Percentiles rank a stretch among this genome's conserved stretches.
Evolutionary conservation across 2,888 invertebrate genomes (phyloP).

Genomic region (Urechis unicinctus): DNA sequence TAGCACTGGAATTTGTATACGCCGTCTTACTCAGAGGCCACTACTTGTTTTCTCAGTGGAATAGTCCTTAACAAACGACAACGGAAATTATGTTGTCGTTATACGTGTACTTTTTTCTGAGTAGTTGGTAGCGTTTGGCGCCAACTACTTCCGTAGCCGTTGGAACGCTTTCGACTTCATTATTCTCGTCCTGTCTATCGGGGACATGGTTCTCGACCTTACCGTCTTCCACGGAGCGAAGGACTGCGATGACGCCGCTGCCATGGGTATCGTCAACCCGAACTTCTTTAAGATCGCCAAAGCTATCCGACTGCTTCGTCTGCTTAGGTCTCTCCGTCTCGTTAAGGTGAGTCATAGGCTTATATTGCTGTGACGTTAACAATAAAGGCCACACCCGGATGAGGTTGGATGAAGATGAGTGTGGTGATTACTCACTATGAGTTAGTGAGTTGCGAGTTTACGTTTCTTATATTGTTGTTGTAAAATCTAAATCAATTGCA

Average conservation of each 20-base stretch:
- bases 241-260: neutral
- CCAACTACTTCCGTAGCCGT: constrained; percentile 54
- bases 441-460: no score
- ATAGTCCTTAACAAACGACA: no score
- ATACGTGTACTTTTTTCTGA: no score
- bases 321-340: constrained; percentile 29
- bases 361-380: neutral
- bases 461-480: no score
- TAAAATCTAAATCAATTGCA: no score
- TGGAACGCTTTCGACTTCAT: constrained; percentile 60
- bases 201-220: constrained; percentile 48
- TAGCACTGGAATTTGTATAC: no score
- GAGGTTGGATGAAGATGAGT: no score
- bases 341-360: constrained; percentile 33
- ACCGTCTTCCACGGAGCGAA: constrained; percentile 29
- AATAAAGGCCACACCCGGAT: neutral
- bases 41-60: no score
- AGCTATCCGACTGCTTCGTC: constrained; percentile 25
- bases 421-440: no score
- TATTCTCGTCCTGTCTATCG: constrained; percentile 55
- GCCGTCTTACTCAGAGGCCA: neutral
- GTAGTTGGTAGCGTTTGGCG: constrained; percentile 29
- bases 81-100: no score
- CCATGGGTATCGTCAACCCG: constrained; percentile 6
- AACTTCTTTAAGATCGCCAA: constrained; percentile 20